Conservation (phyloP, 1,140 invertebrate genomes). For the Phortica variegata region DNA sequence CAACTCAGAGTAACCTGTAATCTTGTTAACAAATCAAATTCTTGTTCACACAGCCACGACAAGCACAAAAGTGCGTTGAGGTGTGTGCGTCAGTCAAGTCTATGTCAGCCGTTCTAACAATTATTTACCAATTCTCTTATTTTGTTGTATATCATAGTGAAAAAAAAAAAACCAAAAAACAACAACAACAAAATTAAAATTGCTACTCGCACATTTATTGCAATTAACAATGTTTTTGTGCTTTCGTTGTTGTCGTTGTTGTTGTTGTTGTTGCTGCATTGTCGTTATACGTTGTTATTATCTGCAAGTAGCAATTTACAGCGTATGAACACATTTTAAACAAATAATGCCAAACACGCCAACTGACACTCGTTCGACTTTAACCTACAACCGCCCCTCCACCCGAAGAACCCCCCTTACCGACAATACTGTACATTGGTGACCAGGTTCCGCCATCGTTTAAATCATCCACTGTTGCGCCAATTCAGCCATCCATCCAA, state of each 20-base stretch:
- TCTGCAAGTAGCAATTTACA: slow-evolving; percentile 42
- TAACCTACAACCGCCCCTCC: slow-evolving; percentile 26
- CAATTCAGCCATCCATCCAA: too few species aligned
- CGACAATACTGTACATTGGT: too few species aligned
- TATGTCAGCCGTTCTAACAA: background rate
- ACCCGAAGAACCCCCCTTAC: too few species aligned
- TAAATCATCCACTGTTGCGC: slow-evolving; percentile 26
- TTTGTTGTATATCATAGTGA: too few species aligned
- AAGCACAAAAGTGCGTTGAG: slow-evolving; percentile 11
- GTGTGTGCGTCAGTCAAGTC: too few species aligned
- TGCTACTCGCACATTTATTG: too few species aligned
- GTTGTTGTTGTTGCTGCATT: slow-evolving; percentile 7
- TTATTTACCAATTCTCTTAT: too few species aligned
- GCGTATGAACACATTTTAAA: slow-evolving; percentile 38
- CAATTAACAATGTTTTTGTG: slow-evolving; percentile 11
- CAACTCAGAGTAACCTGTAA: slow-evolving; percentile 29
- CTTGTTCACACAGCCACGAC: slow-evolving; percentile 54
- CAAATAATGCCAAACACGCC: slow-evolving; percentile 42
- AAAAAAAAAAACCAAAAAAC: slow-evolving; percentile 1
- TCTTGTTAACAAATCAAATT: slow-evolving; percentile 57
- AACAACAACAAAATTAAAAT: background rate
- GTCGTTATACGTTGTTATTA: slow-evolving; percentile 22
- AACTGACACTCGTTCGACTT: slow-evolving; percentile 35
- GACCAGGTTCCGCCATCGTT: too few species aligned
- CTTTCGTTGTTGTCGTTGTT: slow-evolving; percentile 1